A percentile compares a stretch with the other conserved stretches of the same genome.
These are phyloP conservation scores for Drosophila melanica DNA, from an alignment of 1,140 invertebrate species.

Conservation along the genomic window DNA sequence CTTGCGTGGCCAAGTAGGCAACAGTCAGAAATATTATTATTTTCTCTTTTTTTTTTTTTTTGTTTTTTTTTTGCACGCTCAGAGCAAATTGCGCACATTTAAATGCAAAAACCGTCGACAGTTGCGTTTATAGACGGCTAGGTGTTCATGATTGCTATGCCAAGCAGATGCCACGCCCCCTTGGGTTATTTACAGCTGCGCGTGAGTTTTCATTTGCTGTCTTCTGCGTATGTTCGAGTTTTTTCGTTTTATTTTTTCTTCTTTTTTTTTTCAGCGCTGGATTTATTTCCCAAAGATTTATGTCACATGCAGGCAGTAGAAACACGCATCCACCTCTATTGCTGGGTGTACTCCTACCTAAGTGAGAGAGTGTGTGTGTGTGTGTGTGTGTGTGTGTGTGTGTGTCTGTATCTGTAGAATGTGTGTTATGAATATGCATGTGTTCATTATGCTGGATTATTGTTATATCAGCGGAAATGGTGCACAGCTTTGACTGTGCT, in stretches of 20 bases:
- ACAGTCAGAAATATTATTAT: constrained; percentile 42
- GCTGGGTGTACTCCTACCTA: not conserved
- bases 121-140: constrained; percentile 54
- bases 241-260: constrained; percentile 14
- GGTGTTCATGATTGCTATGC: constrained; percentile 67
- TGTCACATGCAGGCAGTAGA: constrained; percentile 65
- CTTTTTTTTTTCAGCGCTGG: constrained; percentile 46
- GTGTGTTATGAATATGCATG: constrained; percentile 78
- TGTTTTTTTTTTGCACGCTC: constrained; percentile 34
- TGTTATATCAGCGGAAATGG: constrained; percentile 74
- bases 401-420: constrained; percentile 14
- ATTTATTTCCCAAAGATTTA: constrained; percentile 79
- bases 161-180: constrained; percentile 43
- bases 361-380: constrained; percentile 4
- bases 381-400: constrained; percentile 8
- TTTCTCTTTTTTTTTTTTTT: too few relatives aligned
- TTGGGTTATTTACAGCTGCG: constrained; percentile 66
- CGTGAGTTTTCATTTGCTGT: constrained; percentile 71
- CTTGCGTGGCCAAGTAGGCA: constrained; percentile 62
- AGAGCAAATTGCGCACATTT: constrained; percentile 75
- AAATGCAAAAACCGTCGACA: constrained; percentile 80
- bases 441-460: constrained; percentile 69
- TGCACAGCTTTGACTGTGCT: constrained; percentile 65
- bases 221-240: constrained; percentile 40
- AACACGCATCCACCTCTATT: constrained; percentile 23